These are phyloP conservation scores for Caenorhabditis angaria DNA, from an alignment of 2,888 invertebrate genomes.

Conservation along the genomic window DNA sequence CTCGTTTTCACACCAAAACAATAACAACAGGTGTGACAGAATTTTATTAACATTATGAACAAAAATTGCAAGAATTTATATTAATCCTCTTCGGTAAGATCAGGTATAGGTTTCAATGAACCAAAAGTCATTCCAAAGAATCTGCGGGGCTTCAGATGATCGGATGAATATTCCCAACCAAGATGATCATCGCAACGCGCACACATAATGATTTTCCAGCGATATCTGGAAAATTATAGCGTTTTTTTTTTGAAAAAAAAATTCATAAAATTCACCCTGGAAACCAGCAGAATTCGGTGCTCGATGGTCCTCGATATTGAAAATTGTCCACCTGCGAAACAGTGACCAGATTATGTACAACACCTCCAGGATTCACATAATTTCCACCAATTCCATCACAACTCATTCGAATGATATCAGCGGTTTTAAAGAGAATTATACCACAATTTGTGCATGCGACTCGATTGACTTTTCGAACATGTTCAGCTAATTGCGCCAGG, in stretches of 20 bases:
- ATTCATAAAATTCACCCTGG: conserved; percentile 14
- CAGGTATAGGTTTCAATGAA: not conserved
- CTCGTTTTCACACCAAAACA: too few relatives aligned
- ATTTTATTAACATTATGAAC: not conserved
- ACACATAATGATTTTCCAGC: conserved; percentile 28
- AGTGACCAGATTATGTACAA: conserved; percentile 18
- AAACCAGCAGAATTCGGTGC: conserved; percentile 29
- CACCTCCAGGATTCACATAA: conserved; percentile 23
- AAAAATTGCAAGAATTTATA: not conserved
- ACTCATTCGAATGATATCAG: not conserved
- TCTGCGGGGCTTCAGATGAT: conserved; percentile 1
- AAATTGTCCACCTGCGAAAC: conserved; percentile 9
- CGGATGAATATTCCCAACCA: conserved; percentile 29
- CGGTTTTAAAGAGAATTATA: not conserved
- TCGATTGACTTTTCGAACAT: not conserved
- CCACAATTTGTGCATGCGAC: not conserved
- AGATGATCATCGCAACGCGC: conserved; percentile 13
- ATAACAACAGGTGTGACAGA: not conserved
- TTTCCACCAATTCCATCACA: not conserved
- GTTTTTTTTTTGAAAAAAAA: not conserved
- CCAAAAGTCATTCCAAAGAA: conserved; percentile 20
- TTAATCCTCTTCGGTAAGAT: not conserved
- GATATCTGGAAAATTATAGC: conserved; percentile 17
- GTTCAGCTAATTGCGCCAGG: not conserved
- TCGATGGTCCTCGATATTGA: not conserved